These are phyloP conservation scores for Zosterops pallidus DNA, from an alignment of 2,113 vertebrate genomes.

Conservation along the genomic window DNA sequence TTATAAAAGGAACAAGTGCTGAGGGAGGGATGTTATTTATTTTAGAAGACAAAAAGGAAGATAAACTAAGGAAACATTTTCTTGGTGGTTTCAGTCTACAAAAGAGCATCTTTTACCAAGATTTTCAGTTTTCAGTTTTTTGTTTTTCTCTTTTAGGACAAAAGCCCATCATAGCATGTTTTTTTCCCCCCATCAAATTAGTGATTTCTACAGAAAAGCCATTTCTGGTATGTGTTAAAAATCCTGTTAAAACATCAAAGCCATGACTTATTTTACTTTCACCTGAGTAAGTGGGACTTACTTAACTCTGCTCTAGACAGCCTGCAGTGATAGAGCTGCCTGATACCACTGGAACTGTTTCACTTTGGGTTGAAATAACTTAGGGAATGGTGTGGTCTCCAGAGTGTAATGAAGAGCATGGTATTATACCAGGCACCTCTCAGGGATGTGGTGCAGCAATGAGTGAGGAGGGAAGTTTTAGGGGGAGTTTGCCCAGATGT, in stretches of 20 bases:
- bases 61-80: not conserved
- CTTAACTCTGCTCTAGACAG: not conserved
- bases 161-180: not conserved
- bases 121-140: not conserved
- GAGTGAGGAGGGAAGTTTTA: not conserved
- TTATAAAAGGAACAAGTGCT: not conserved
- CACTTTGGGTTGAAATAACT: not conserved
- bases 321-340: not conserved
- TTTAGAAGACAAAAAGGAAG: not conserved
- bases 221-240: not conserved
- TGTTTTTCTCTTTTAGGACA: not conserved
- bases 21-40: not conserved
- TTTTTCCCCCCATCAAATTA: not conserved
- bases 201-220: not conserved
- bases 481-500: not conserved
- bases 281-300: not conserved
- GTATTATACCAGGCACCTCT: accelerated
- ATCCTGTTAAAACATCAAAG: not conserved
- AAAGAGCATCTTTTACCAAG: not conserved
- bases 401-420: not conserved
- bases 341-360: not conserved
- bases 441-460: not conserved
- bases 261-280: not conserved
- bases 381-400: not conserved
- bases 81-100: not conserved